Conservation (phyloP, 1,140 invertebrate species). For the Pseudomyrmex gracilis region DNA sequence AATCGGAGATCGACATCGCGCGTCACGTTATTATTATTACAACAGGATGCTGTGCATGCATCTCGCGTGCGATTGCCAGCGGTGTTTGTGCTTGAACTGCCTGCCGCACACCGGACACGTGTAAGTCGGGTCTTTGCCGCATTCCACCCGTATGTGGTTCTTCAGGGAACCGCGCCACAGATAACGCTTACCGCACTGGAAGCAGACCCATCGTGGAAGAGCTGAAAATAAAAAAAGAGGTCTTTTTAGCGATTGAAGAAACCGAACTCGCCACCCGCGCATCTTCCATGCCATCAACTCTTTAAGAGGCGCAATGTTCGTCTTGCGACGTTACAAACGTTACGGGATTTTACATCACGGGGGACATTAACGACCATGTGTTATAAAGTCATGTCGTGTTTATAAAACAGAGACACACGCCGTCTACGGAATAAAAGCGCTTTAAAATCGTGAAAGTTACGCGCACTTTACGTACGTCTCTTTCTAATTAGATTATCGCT, state of each 20-base stretch:
- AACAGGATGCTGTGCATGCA: slow-evolving; percentile 76
- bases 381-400: slow-evolving; percentile 18
- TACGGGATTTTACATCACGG: too few relatives aligned
- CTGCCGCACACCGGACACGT: slow-evolving; percentile 85
- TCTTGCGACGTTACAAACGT: not conserved
- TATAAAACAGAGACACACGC: not conserved
- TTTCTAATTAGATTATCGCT: slow-evolving; percentile 8
- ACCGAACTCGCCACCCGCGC: not conserved
- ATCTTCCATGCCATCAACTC: slow-evolving; percentile 29
- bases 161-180: slow-evolving; percentile 84
- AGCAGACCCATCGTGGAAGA: slow-evolving; percentile 77
- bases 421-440: not conserved
- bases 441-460: slow-evolving; percentile 26
- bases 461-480: not conserved
- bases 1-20: not conserved
- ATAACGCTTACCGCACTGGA: slow-evolving; percentile 84
- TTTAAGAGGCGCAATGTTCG: not conserved
- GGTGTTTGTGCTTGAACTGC: slow-evolving; percentile 86
- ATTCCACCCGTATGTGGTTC: slow-evolving; percentile 86
- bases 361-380: not conserved
- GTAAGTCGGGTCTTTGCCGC: slow-evolving; percentile 86
- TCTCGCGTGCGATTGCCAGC: slow-evolving; percentile 82
- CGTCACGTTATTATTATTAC: slow-evolving; percentile 32
- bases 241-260: not conserved
- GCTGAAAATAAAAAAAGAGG: slow-evolving; percentile 67